Percentiles rank a stretch among this genome's conserved stretches.
Evolutionary conservation across 1,140 invertebrate species (phyloP).

Genomic region (Propsilocerus akamusi): DNA sequence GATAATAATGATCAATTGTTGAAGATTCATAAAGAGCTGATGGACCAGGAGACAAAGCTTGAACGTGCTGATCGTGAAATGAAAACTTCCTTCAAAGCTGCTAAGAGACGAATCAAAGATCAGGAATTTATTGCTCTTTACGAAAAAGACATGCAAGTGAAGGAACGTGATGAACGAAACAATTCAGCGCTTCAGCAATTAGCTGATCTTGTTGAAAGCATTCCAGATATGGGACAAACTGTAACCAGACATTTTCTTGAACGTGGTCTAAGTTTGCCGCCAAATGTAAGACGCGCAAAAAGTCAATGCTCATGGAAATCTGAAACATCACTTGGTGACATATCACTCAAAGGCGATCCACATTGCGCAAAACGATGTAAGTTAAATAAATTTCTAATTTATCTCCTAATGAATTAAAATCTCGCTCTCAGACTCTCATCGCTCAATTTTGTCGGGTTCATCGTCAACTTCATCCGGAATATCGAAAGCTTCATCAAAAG

Average conservation of each 20-base stretch:
- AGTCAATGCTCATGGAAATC: not conserved
- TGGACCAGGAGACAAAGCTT: constrained; percentile 17
- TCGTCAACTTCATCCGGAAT: not conserved
- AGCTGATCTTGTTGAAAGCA: constrained; percentile 18
- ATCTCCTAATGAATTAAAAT: not conserved
- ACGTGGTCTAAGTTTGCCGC: not conserved
- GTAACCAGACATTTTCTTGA: constrained; percentile 5
- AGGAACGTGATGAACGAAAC: constrained; percentile 22
- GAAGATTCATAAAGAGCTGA: constrained; percentile 15
- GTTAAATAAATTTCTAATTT: not conserved
- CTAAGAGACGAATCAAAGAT: constrained; percentile 14
- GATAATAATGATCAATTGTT: constrained; percentile 14
- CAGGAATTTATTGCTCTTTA: constrained; percentile 17
- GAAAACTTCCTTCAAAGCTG: constrained; percentile 12
- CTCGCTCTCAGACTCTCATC: not conserved
- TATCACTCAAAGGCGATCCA: not conserved
- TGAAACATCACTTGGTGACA: not conserved
- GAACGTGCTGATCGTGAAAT: constrained; percentile 19
- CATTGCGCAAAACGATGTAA: not conserved
- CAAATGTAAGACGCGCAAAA: not conserved
- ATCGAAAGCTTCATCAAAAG: not conserved
- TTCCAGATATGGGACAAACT: constrained; percentile 14
- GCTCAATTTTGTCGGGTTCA: not conserved
- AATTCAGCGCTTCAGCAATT: constrained; percentile 21
- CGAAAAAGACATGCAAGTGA: constrained; percentile 19